Evolutionary conservation across 1,140 invertebrate genomes (phyloP), one percentile per base, ranked within the genome.

Genomic region (Octopus bimaculoides): DNA sequence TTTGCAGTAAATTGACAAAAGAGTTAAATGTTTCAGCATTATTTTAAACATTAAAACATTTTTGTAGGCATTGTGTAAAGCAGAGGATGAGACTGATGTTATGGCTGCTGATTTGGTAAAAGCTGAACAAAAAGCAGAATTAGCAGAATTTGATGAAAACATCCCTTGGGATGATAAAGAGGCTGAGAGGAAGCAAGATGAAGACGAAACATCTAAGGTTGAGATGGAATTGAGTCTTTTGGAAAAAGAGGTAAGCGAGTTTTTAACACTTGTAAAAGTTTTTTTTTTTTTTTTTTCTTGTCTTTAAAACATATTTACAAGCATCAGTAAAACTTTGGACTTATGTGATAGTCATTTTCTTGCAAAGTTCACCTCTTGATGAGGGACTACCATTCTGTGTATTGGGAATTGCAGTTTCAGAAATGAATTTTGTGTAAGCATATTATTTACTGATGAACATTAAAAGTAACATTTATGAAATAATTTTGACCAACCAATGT

Each of bases 101-200:
- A 93, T 94, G 81, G 98, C 97, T 8, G 96, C 96, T 4, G 93
- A 93, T 88, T 95, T 93, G 7, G 96, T 96, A 0, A 95, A 95
- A 85, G 96, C 96, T 5, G 97, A 99, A 91, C 96, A 95, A 80
- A 95, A 95, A 73, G 96, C 96, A 14, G 97, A 98, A 89, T 91
- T 98, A 80, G 96, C 96, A 0, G 97, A 98, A 90, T 99, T 98
- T 91, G 97, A 99, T 91, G 97, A 99, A 91, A 96, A 94, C 86
- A 96, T 98, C 91, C 96, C 96, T n/a, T 92, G 97, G 75, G 88
- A 89, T 82, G 90, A 90, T 78, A 92, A 92, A 20, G 93, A 93
- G 55, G 91, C 85, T 66, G 89, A 91, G 83, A 92, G 71, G 93
- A 95, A 88, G 89, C 94, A 77, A 55, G 85, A 87, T 56, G 87